Percentiles rank a stretch among this genome's conserved stretches.
These are phyloP conservation scores for Selenia dentaria DNA, from an alignment of 2,888 invertebrate genomes.

Conservation along the genomic window DNA sequence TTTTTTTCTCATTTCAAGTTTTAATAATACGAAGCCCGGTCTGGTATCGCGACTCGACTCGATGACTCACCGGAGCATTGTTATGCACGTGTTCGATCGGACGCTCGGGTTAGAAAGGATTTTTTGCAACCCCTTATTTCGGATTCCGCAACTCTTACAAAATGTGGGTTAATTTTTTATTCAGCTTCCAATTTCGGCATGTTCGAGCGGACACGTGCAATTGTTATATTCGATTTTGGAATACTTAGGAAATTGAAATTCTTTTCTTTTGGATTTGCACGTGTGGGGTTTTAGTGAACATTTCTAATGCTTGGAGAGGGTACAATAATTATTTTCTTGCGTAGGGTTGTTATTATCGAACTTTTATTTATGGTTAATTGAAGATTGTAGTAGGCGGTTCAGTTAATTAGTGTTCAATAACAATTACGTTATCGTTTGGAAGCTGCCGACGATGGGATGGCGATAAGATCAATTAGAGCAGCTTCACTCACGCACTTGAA, in stretches of 20 bases:
- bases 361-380: slow-evolving; percentile 58
- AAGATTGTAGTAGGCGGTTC: slow-evolving; percentile 48
- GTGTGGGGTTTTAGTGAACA: slow-evolving; percentile 45
- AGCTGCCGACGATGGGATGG: slow-evolving; percentile 41
- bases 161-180: slow-evolving; percentile 78
- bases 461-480: slow-evolving; percentile 57
- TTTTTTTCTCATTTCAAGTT: slow-evolving; percentile 62
- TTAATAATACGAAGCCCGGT: slow-evolving; percentile 74
- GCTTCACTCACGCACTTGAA: slow-evolving; percentile 32
- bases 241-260: slow-evolving; percentile 22
- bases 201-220: slow-evolving; percentile 49
- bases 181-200: slow-evolving; percentile 56
- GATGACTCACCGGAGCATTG: slow-evolving; percentile 76
- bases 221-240: slow-evolving; percentile 35
- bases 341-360: slow-evolving; percentile 41
- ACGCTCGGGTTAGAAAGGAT: slow-evolving; percentile 80
- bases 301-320: slow-evolving; percentile 36
- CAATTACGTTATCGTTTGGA: slow-evolving; percentile 59
- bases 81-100: slow-evolving; percentile 79
- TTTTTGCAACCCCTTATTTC: slow-evolving; percentile 81
- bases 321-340: slow-evolving; percentile 36
- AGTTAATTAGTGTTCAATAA: slow-evolving; percentile 64
- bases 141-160: slow-evolving; percentile 83
- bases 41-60: slow-evolving; percentile 60
- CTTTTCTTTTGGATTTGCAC: slow-evolving; percentile 40